Evolutionary conservation across 1,140 invertebrate genomes (phyloP).

Genomic region (Drosophila kohkoa): DNA sequence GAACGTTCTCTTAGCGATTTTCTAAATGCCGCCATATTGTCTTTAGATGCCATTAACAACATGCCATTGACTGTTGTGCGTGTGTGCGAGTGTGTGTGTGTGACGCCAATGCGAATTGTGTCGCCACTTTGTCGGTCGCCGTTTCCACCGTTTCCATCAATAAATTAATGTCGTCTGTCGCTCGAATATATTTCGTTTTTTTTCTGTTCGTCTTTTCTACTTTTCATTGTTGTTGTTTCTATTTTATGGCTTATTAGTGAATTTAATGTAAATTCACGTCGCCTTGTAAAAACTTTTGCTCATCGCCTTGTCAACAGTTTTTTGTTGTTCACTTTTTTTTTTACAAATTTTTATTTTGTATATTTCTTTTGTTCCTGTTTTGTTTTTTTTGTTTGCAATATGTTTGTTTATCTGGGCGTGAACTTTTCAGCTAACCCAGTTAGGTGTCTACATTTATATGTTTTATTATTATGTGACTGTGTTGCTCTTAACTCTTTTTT

Average conservation of each 20-base stretch:
- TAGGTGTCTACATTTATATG: conserved; percentile 39
- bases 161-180: conserved; percentile 75
- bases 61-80: conserved; percentile 27
- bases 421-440: conserved; percentile 69
- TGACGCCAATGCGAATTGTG: conserved; percentile 40
- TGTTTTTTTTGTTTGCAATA: conserved; percentile 22
- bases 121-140: conserved; percentile 34
- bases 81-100: conserved; percentile 31
- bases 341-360: conserved; percentile 33
- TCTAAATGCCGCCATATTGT: conserved; percentile 57
- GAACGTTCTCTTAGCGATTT: conserved; percentile 19
- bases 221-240: conserved; percentile 32
- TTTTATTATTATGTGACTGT: conserved; percentile 31
- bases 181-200: conserved; percentile 17
- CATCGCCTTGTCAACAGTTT: conserved; percentile 50
- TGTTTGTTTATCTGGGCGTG: conserved; percentile 56
- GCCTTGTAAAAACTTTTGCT: conserved; percentile 57
- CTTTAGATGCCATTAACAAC: conserved; percentile 56
- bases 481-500: conserved; percentile 40
- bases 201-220: conserved; percentile 1
- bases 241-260: conserved; percentile 75
- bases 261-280: conserved; percentile 67
- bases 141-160: conserved; percentile 69
- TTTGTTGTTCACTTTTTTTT: conserved; percentile 25
- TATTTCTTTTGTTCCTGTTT: conserved; percentile 3